These are phyloP conservation scores for Gorsachius goisagi DNA, from an alignment of 2,113 vertebrate species.

Conservation along the genomic window DNA sequence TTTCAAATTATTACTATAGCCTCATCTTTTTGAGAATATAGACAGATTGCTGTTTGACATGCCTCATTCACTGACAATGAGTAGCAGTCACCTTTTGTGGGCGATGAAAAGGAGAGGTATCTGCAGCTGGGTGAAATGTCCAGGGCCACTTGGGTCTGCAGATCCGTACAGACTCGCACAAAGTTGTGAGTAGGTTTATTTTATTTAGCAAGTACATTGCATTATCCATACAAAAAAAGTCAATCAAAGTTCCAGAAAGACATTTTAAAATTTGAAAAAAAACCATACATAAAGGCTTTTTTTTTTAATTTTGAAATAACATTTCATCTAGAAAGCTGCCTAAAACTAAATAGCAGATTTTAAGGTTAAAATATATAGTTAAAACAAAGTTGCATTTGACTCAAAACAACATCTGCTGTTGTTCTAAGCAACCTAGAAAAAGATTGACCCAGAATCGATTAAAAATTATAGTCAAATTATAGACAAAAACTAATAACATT, in stretches of 20 bases:
- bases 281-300: accelerated
- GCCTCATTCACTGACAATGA: not conserved
- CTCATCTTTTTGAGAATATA: not conserved
- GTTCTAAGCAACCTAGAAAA: constrained; percentile 20
- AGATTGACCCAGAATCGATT: constrained; percentile 29
- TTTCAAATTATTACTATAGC: not conserved
- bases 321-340: not conserved
- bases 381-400: constrained; percentile 1
- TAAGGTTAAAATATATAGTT: not conserved
- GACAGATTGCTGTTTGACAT: not conserved
- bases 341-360: not conserved
- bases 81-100: not conserved
- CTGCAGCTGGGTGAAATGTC: not conserved
- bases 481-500: not conserved
- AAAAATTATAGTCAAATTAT: constrained; percentile 13
- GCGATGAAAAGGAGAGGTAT: not conserved
- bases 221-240: not conserved
- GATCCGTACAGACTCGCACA: not conserved
- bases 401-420: constrained; percentile 43
- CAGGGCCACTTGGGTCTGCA: not conserved
- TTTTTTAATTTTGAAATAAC: not conserved
- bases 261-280: not conserved
- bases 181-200: not conserved
- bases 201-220: not conserved
- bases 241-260: not conserved